Evolutionary conservation across 1,140 invertebrate genomes (phyloP), one percentile per base, ranked within the genome.

Genomic region (Artemia franciscana): DNA sequence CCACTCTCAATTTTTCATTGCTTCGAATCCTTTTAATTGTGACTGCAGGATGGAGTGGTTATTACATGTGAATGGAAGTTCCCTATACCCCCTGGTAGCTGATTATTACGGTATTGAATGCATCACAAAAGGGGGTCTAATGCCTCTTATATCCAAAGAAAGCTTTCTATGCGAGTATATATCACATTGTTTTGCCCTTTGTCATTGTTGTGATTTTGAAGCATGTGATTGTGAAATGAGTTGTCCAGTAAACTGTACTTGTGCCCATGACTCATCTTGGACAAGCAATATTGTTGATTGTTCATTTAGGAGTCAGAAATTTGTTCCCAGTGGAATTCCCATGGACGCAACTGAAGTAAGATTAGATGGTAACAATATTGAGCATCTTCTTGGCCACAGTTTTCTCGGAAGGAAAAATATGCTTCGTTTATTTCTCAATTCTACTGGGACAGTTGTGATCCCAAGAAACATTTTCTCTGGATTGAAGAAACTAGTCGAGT

Each of bases 171-270:
- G 89, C 74, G 85, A 87, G 70, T 93, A 93, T 70, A 83, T 88
- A 28, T 81, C 83, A 58, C 88, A 92, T 67, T 93, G 89, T 72
- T 89, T 90, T 69, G 83, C 87, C 0, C 71, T 89, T 57, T 93
- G 89, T 71, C 85, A 91, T 66, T 93, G 89, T 73, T 93, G 89
- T 72, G 89, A 92, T 70, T 92, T 88, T 69, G 88, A 90, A 71
- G 88, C 88, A 24, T 93, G 89, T 72, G 88, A 93, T 70, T 93
- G 89, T 75, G 87, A 91, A 77, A 91, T 93, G 88, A 90, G 84
- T 21, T 93, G 89, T 69, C 89, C 89, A 23, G 80, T 79, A 57
- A 86, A 89, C 69, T 93, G 89, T 71, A 85, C 85, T 28, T 93
- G 89, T 73, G 91, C 89, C 74, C 86, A 91, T 69, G 88, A 91